Evolutionary conservation across 2,888 invertebrate genomes (phyloP), one percentile per base, ranked within the genome.

Genomic region (Encarsia formosa): DNA sequence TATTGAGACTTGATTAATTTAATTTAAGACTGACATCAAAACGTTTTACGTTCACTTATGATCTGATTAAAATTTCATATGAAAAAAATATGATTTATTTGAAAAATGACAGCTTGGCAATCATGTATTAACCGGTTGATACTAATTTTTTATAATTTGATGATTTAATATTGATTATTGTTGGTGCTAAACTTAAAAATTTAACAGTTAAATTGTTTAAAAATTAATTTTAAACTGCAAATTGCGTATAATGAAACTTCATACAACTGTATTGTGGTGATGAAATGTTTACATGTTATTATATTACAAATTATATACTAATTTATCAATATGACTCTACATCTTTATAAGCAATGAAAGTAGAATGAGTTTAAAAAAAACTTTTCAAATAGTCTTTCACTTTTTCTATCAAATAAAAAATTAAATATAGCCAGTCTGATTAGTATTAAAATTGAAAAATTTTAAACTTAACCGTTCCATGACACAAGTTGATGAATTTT

Each of bases 401-500:
- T n/a, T n/a, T n/a, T n/a, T n/a, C n/a, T n/a, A n/a, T n/a, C n/a
- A n/a, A n/a, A n/a, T n/a, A n/a, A n/a, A n/a, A n/a, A 38, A 38
- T 22, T 24, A 23, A 39, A 38, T 41, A 26, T 50, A 47, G 49
- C 47, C 43, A 43, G 54, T 47, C 47, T 23, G 34, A 38, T 2
- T 26, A 50, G 29, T 19, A 16, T 47, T 15, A 22, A 31, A 54
- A 42, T 26, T 18, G 16, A 22, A 38, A 11, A 16, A 24, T 48
- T 40, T 51, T 43, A 59, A n/a, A n/a, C 57, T 59, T 58, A 48
- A 61, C 56, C 56, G 44, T 61, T 61, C 60, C 63, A 61, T 63
- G 61, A 61, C 56, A 47, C 51, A 40, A 54, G 55, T 41, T 43
- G 41, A 34, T 52, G 50, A 52, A 54, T 4, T 34, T 34, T 4